Evolutionary conservation across 2,113 vertebrate genomes (phyloP), one percentile per base, ranked within the genome.

Genomic region (Hippopotamus amphibius): DNA sequence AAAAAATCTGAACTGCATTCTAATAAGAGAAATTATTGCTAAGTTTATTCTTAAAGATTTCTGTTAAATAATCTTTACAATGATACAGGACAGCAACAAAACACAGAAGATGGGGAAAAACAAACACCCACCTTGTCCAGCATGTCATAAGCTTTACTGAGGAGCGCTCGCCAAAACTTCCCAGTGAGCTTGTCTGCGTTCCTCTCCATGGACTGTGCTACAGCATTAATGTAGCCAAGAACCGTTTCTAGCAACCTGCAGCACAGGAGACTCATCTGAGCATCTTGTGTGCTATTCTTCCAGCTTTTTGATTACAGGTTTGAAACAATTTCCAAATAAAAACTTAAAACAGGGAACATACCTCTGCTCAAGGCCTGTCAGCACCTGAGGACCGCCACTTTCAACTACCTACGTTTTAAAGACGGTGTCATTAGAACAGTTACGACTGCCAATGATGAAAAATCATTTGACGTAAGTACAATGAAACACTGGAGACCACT

Each of bases 81-180:
- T 30, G 79, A 61, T 43, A 68, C 53, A 43, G 90, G 71, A 28
- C 15, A 82, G 55, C 43, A 24, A 91, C 6, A 5, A 82, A 83
- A 53, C 55, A 46, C 16, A 12, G 1, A 1, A 13, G 16, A 24
- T 0, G 2, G n/a, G 59, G 57, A 53, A 53, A 74, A 69, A 16
- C 0, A n/a, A 59, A 28, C 33, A 96, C 98, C 26, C 94, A 99
- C 99, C 98, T 99, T 99, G 84, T 99, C 99, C 87, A 99, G 97
- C 87, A 99, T 95, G 65, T 99, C 99, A 1, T 99, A 99, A 26
- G 98, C 97, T 96, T 99, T 99, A 79, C 99, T 99, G 53, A 99
- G 99, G 71, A 99, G 99, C 24, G 99, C 99, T 66, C 99, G 99
- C 99, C 99, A 99, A 93, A 99, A 99, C 98, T 99, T 99, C 53